Evolutionary conservation across 2,888 invertebrate genomes (phyloP), one percentile per base, ranked within the genome.

Genomic region (Cryptocephalus primarius): DNA sequence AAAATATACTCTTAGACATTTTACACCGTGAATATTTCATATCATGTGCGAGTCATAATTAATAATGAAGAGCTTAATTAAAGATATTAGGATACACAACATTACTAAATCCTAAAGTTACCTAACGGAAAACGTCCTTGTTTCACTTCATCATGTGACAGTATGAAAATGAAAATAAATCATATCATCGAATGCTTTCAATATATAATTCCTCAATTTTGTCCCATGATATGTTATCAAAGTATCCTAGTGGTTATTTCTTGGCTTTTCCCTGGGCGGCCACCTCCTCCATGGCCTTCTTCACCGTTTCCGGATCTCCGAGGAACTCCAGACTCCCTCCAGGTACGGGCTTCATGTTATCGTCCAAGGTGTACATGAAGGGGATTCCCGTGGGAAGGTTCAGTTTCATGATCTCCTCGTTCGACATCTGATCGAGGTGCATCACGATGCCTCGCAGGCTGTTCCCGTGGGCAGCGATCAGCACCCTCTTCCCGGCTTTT

Each of bases 401-500:
- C 9, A 80, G 63, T 13, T 67, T 68, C 76, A 78, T 77, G 43
- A 80, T 80, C 48, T 72, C 72, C 10, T 76, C 75, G 51, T 80
- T 76, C 40, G 71, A 70, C 63, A 80, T 64, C 49, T 73, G 73
- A 68, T 90, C 88, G 63, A 91, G 78, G 72, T 88, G 84, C 69
- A 90, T 90, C 1, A 90, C 85, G 55, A 91, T 84, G 48, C 88
- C 89, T 60, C 90, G 74, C 36, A 89, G 77, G 62, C 88, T 88
- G 68, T 90, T 90, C 41, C 90, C 90, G 63, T 91, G 91, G 22
- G 89, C 88, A 32, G 86, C 88, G 49, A 91, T 84, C 43, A 91
- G 76, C 44, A 91, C 80, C 32, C 72, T 79, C 63, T 86, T 85
- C 43, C 88, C 88, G 57, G 78, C 38, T 63, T 85, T 87, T 53